Conservation (phyloP, 2,113 vertebrate species). For the Dipodomys merriami region DNA sequence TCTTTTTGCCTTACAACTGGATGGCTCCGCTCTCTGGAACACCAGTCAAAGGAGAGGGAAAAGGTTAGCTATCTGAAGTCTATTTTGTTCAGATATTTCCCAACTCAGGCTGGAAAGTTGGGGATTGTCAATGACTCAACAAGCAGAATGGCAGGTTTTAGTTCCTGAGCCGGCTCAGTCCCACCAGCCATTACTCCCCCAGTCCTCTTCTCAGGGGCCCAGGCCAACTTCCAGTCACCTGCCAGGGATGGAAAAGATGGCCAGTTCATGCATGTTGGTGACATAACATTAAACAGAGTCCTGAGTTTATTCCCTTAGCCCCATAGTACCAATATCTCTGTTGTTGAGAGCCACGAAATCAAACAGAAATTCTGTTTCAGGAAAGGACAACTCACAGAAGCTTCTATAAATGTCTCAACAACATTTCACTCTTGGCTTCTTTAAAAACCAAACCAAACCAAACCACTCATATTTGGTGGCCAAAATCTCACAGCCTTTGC, state of each 20-base stretch:
- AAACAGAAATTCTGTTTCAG: neutral
- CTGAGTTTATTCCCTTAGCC: neutral
- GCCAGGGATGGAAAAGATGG: neutral
- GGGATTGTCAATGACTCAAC: slow-evolving; percentile 46
- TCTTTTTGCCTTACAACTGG: neutral
- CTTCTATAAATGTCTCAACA: neutral
- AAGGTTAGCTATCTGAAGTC: neutral
- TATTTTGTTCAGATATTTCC: neutral
- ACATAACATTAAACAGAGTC: neutral
- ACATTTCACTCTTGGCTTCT: neutral
- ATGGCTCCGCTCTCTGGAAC: fast-evolving
- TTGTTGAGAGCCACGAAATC: neutral
- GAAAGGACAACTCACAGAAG: neutral
- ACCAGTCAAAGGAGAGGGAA: neutral
- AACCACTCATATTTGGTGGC: neutral
- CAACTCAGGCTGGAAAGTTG: neutral
- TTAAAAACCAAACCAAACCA: neutral
- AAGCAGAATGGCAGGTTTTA: neutral
- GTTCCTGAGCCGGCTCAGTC: neutral
- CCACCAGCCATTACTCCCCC: neutral
- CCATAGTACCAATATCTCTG: neutral
- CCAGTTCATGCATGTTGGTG: neutral
- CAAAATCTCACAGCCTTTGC: neutral
- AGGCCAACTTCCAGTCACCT: neutral
- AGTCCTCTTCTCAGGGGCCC: neutral